A percentile compares a stretch with the other conserved stretches of the same genome.
Evolutionary conservation across 2,888 invertebrate species (phyloP).

Genomic region (Polia nebulosa): DNA sequence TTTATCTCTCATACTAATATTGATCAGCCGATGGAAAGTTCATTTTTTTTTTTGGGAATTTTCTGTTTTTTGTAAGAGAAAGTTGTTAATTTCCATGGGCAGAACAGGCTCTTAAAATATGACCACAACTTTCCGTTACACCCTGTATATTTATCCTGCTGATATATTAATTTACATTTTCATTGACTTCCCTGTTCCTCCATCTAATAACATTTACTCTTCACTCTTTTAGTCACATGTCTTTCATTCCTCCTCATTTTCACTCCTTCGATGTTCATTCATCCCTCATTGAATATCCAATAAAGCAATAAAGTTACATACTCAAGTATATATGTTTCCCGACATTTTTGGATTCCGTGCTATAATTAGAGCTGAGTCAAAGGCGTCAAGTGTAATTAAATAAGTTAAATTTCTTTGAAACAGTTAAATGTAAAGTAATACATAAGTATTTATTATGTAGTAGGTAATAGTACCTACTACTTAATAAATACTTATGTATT

Average conservation of each 20-base stretch:
- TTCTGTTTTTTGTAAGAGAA: no score
- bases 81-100: no score
- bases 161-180: background rate
- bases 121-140: no score
- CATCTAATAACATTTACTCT: background rate
- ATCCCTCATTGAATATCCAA: constrained; percentile 17
- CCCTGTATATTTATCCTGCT: no score
- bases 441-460: background rate
- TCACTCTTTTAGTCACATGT: background rate
- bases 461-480: no score
- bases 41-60: no score
- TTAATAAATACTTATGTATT: no score
- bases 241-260: background rate
- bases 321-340: constrained; percentile 7
- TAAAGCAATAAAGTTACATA: constrained; percentile 28
- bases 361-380: constrained; percentile 22
- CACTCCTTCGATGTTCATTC: constrained; percentile 8
- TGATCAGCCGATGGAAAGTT: no score
- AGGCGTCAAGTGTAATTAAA: constrained; percentile 25
- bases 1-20: no score
- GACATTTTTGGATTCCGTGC: background rate
- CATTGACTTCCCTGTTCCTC: no score
- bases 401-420: constrained; percentile 3
- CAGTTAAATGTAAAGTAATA: background rate
- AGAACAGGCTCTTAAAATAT: no score